Evolutionary conservation across 2,888 invertebrate species (phyloP).

Genomic region (Zele albiditarsus): DNA sequence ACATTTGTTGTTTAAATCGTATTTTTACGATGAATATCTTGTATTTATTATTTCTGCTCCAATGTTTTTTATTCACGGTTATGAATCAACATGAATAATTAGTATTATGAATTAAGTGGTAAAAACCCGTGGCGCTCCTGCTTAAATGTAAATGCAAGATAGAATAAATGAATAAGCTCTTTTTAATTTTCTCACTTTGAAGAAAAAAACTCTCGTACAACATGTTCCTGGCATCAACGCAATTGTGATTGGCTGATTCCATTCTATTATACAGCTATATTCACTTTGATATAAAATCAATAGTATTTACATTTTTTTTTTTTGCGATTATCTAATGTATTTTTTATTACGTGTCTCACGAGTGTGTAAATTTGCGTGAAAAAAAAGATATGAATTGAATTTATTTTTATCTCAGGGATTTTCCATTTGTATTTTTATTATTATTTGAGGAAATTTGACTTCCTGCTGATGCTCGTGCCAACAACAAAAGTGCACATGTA

Average conservation of each 20-base stretch:
- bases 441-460: slow-evolving; percentile 21
- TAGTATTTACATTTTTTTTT: neutral
- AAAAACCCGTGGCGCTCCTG: too few relatives aligned
- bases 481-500: neutral
- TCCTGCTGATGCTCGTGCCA: slow-evolving; percentile 23
- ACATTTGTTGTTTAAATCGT: too few relatives aligned
- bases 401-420: neutral
- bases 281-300: too few relatives aligned
- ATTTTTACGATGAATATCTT: too few relatives aligned
- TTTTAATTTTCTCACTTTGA: too few relatives aligned
- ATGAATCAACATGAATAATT: too few relatives aligned
- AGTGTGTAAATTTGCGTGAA: neutral
- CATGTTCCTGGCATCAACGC: neutral
- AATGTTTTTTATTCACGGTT: too few relatives aligned
- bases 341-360: neutral
- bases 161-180: too few relatives aligned
- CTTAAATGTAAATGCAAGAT: too few relatives aligned
- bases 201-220: neutral
- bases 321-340: neutral
- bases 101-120: too few relatives aligned
- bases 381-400: neutral
- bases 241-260: neutral
- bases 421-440: neutral
- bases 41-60: too few relatives aligned
- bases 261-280: too few relatives aligned